A percentile compares a stretch with the other conserved stretches of the same genome.
phyloP scores from a whole-genome alignment of 2,888 invertebrate genomes.

The Nephrocerus scutellatus region DNA sequence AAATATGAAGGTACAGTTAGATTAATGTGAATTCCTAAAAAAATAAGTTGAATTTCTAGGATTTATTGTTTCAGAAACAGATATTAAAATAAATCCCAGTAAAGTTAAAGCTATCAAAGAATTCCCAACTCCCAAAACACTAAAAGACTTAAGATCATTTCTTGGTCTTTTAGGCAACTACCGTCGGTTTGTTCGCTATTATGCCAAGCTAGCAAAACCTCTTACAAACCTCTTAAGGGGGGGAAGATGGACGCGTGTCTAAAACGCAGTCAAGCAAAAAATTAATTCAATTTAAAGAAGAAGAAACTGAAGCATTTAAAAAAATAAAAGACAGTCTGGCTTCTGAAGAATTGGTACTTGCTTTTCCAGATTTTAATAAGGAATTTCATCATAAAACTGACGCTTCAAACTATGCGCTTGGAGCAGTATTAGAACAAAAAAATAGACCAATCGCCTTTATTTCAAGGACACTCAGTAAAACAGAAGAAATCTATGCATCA shows the following conservation, averaged over 20 bases:
- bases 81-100: constrained; percentile 1
- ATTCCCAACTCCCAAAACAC: constrained; percentile 4
- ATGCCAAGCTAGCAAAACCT: constrained; percentile 11
- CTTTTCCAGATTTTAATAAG: constrained; percentile 15
- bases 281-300: neutral
- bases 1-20: constrained; percentile 10
- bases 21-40: constrained; percentile 10
- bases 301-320: constrained; percentile 8
- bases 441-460: constrained; percentile 14
- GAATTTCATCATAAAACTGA: constrained; percentile 19
- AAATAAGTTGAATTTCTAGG: constrained; percentile 11
- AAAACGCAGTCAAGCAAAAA: constrained; percentile 4
- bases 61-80: constrained; percentile 3
- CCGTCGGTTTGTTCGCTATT: constrained; percentile 1
- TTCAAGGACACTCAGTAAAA: constrained; percentile 10
- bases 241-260: too few relatives aligned
- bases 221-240: constrained; percentile 2
- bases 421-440: constrained; percentile 16
- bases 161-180: constrained; percentile 12
- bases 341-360: constrained; percentile 13
- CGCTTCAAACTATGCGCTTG: constrained; percentile 18
- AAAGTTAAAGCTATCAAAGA: constrained; percentile 6
- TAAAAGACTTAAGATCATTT: constrained; percentile 6
- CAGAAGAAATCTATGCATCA: constrained; percentile 16
- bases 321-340: constrained; percentile 10